A percentile compares a stretch with the other conserved stretches of the same genome.
Conservation (phyloP, 2,888 invertebrate species). For the Drosophila ustulata region DNA sequence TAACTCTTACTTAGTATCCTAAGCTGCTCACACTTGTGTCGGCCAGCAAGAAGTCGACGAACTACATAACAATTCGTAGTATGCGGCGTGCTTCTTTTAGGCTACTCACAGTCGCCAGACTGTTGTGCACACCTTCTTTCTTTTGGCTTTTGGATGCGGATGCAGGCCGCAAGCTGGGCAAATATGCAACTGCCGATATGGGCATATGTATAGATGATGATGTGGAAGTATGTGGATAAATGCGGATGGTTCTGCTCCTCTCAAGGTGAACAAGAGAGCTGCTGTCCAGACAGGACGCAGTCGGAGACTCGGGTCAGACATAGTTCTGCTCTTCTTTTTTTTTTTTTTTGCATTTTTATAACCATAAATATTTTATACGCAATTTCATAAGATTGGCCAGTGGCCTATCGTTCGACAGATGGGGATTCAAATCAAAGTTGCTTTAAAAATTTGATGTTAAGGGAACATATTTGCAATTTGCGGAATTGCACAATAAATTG, state of each 20-base stretch:
- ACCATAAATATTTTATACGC: slow-evolving; percentile 71
- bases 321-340: slow-evolving; percentile 14
- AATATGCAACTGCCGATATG: slow-evolving; percentile 42
- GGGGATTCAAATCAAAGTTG: slow-evolving; percentile 62
- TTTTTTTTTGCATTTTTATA: slow-evolving; percentile 30
- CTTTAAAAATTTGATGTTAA: slow-evolving; percentile 65
- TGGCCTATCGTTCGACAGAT: slow-evolving; percentile 19
- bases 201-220: slow-evolving; percentile 6
- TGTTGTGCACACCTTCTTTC: slow-evolving; percentile 7
- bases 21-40: neutral
- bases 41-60: neutral
- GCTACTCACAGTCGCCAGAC: neutral
- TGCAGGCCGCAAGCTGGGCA: slow-evolving; percentile 52
- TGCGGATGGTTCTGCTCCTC: slow-evolving; percentile 11
- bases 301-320: slow-evolving; percentile 30
- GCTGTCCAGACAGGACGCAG: slow-evolving; percentile 16
- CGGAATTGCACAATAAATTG: slow-evolving; percentile 60
- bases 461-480: slow-evolving; percentile 44
- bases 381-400: slow-evolving; percentile 60
- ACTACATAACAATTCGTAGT: slow-evolving; percentile 3
- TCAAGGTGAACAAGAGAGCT: neutral
- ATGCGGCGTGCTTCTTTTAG: slow-evolving; percentile 2
- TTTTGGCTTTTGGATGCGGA: slow-evolving; percentile 18
- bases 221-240: slow-evolving; percentile 6
- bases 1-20: neutral